Base-by-base conservation (phyloP, 2,797 vertebrate genomes). In the Lemur catta region DNA sequence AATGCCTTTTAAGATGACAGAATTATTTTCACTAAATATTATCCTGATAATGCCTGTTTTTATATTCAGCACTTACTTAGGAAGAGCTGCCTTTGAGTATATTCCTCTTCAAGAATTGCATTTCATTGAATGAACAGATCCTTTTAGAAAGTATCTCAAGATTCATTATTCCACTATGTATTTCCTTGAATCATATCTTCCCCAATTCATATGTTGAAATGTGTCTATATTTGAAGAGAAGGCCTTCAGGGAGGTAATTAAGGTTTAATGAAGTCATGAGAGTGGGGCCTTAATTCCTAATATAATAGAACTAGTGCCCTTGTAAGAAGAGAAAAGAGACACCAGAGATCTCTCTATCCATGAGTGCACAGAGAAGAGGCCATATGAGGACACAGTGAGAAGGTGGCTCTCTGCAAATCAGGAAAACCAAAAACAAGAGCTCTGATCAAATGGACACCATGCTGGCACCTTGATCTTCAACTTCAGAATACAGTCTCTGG, bases 1-100 rank as follows among this genome's bases (percentile, higher is more conserved):
- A 85, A 79, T 86, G 8, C 1, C 1, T 93, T 93, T 95, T 55
- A 82, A 20, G 43, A 79, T 46, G 30, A 28, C 13, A 89, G 48
- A 43, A 75, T 55, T 78, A 41, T 48, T 91, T 95, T 88, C 26
- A 41, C 22, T 82, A 84, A 86, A 75, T 84, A 72, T 94, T 75
- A 61, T 59, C 7, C 7, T 41, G 9, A 22, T 13, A 74, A 9
- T 65, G 1, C 38, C 48, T 87, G 22, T 74, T 80, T 84, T 59
- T 84, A 30, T 43, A 72, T 75, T 35, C 50, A 55, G 3, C 12
- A 15, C 90, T 92, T 93, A 59, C n/a, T 46, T 84, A 55, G 30
- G 41, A 82, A 55, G 52, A 69, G 4, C 11, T 89, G 15, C 12
- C 38, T 74, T 78, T 61, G 52, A 93, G 0, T 22, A 33, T 48